Percentiles rank a stretch among this genome's conserved stretches.
phyloP scores from a whole-genome alignment of 2,888 invertebrate species.

The Augochlorella aurata region DNA sequence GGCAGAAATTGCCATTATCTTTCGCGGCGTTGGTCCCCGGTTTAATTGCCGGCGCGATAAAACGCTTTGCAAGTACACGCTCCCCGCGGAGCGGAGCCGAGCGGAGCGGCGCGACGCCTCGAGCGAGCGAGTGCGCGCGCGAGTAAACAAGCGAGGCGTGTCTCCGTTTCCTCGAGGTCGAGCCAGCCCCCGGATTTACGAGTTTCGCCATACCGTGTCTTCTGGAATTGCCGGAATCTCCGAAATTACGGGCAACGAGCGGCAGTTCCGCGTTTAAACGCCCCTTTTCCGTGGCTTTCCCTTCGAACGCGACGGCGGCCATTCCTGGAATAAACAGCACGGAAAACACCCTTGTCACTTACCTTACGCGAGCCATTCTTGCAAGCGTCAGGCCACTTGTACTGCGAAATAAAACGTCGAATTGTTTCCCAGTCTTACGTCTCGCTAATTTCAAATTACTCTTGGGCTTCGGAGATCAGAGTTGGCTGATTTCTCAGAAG shows the following conservation, averaged over 20 bases:
- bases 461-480: no score
- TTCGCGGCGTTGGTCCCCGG: constrained; percentile 17
- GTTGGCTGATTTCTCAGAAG: no score
- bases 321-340: neutral
- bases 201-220: constrained; percentile 37
- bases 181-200: constrained; percentile 52
- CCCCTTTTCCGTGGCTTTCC: constrained; percentile 3
- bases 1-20: constrained; percentile 40
- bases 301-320: neutral
- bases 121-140: constrained; percentile 32
- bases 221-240: constrained; percentile 43
- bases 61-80: constrained; percentile 38
- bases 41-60: constrained; percentile 41
- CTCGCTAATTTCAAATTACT: no score
- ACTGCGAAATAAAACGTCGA: no score
- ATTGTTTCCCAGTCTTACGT: no score
- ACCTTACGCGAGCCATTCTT: neutral
- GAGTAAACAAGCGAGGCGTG: constrained; percentile 76
- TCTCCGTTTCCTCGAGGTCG: constrained; percentile 78
- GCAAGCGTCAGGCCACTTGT: neutral
- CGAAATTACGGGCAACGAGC: constrained; percentile 40
- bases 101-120: constrained; percentile 18
- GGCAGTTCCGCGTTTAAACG: constrained; percentile 16
- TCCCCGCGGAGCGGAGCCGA: constrained; percentile 5
- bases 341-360: neutral